These are phyloP conservation scores for Lepidotrigona ventralis DNA, from an alignment of 1,140 invertebrate genomes.

Conservation along the genomic window DNA sequence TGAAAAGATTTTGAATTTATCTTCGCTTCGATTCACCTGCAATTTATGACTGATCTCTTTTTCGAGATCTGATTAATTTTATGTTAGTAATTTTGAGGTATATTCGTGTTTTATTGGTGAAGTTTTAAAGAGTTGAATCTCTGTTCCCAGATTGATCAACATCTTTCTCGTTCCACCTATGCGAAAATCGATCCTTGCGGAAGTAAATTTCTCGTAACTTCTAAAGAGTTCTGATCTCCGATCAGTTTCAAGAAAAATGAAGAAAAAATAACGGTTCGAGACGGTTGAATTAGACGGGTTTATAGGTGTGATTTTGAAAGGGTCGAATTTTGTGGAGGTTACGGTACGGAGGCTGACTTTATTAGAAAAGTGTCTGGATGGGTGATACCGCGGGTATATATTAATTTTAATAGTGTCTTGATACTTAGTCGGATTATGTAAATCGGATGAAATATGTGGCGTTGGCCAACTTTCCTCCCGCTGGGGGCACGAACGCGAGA, in stretches of 20 bases:
- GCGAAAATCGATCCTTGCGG: background rate
- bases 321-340: background rate
- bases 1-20: too few relatives aligned
- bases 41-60: too few relatives aligned
- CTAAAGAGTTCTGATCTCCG: background rate
- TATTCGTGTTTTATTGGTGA: background rate
- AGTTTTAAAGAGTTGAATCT: background rate
- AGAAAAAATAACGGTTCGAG: background rate
- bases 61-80: background rate
- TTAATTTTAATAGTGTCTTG: slow-evolving; percentile 31
- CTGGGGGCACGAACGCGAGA: slow-evolving; percentile 17
- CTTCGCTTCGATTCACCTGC: too few relatives aligned
- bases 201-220: background rate
- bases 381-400: background rate
- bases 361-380: background rate
- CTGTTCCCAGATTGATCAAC: background rate
- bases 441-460: slow-evolving; percentile 16
- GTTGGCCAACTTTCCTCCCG: slow-evolving; percentile 24
- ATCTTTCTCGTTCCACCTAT: too few relatives aligned
- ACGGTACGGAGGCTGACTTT: background rate
- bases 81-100: too few relatives aligned
- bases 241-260: background rate
- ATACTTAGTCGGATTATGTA: slow-evolving; percentile 31
- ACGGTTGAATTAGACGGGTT: background rate
- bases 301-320: background rate